These are phyloP conservation scores for Oxyura jamaicensis DNA, from an alignment of 2,113 vertebrate species.

Conservation along the genomic window DNA sequence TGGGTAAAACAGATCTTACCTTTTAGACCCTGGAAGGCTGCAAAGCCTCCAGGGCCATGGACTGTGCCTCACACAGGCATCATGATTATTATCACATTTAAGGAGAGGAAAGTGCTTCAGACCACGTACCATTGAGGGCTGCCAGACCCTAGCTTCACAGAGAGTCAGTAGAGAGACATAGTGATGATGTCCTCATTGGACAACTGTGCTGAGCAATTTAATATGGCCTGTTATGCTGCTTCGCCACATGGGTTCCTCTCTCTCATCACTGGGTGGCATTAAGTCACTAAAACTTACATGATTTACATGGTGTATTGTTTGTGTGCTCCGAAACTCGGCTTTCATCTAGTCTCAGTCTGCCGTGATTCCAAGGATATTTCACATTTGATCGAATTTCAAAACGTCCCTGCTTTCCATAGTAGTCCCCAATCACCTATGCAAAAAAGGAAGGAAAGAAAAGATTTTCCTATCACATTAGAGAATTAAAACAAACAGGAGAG, in stretches of 20 bases:
- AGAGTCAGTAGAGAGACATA: not conserved
- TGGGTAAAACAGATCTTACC: not conserved
- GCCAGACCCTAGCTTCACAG: not conserved
- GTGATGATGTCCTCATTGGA: fast-evolving
- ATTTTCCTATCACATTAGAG: not conserved
- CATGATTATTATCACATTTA: not conserved
- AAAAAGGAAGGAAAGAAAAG: not conserved
- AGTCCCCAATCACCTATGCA: constrained; percentile 89
- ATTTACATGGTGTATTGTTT: constrained; percentile 82
- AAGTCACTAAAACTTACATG: constrained; percentile 86
- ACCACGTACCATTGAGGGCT: not conserved
- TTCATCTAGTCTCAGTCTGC: constrained; percentile 76
- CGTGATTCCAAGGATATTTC: constrained; percentile 81
- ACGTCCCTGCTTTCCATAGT: constrained; percentile 88
- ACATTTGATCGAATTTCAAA: constrained; percentile 87
- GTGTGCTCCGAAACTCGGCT: constrained; percentile 69
- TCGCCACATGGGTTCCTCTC: not conserved
- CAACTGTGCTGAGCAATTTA: not conserved
- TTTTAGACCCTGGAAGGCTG: not conserved
- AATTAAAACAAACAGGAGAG: not conserved
- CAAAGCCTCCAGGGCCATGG: not conserved
- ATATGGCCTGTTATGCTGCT: not conserved
- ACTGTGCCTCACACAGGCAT: not conserved
- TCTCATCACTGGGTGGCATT: not conserved
- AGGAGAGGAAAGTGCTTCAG: constrained; percentile 1